Conservation (phyloP, 2,797 vertebrate genomes). For the Rhyacichthys aspro region DNA sequence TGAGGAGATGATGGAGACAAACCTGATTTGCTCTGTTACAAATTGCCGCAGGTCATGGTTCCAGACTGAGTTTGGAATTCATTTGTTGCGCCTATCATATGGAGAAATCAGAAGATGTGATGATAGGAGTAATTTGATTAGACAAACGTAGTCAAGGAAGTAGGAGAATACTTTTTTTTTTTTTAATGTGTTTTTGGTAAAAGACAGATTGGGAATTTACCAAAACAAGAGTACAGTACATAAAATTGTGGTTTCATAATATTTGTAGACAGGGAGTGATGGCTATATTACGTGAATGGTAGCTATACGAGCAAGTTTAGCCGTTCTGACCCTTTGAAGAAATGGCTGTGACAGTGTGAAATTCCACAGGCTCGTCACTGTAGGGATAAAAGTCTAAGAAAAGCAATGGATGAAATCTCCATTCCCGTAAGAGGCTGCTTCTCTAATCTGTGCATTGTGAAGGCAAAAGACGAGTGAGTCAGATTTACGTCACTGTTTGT, state of each 20-base stretch:
- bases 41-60: slow-evolving; percentile 67
- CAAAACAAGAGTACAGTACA: too few species aligned
- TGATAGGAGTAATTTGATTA: slow-evolving; percentile 64
- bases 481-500: slow-evolving; percentile 83
- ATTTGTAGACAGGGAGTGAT: too few species aligned
- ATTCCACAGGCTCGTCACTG: slow-evolving; percentile 73
- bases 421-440: slow-evolving; percentile 75
- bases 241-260: too few species aligned
- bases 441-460: slow-evolving; percentile 82
- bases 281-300: too few species aligned
- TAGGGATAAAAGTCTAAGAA: slow-evolving; percentile 80
- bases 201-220: too few species aligned
- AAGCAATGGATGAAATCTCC: slow-evolving; percentile 79
- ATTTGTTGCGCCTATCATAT: slow-evolving; percentile 68
- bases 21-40: slow-evolving; percentile 76
- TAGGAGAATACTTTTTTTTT: neutral
- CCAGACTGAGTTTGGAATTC: slow-evolving; percentile 60
- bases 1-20: slow-evolving; percentile 72
- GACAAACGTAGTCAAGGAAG: slow-evolving; percentile 65
- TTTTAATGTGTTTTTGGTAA: too few species aligned
- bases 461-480: slow-evolving; percentile 82
- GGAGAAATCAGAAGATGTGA: slow-evolving; percentile 52
- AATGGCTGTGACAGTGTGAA: slow-evolving; percentile 82
- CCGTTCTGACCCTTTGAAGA: slow-evolving; percentile 72
- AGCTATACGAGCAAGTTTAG: slow-evolving; percentile 55